Conservation (phyloP, 2,113 vertebrate species). For the Platycercus adscitus region DNA sequence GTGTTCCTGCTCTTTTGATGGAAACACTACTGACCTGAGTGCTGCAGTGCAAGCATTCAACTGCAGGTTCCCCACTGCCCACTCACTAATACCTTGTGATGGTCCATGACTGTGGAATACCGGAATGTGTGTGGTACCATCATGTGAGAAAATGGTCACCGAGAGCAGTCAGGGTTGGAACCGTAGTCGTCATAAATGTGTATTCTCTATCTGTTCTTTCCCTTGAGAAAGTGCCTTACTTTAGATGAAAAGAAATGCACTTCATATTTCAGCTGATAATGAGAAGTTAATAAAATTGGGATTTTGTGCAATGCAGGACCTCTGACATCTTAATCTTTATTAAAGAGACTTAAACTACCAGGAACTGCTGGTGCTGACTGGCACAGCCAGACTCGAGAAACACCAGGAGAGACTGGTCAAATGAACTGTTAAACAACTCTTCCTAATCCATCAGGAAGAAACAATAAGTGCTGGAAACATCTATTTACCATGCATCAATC, state of each 20-base stretch:
- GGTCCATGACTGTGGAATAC: fast-evolving
- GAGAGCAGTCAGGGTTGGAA: neutral
- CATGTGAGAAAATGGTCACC: neutral
- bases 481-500: constrained; percentile 85
- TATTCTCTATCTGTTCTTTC: constrained; percentile 4
- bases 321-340: constrained; percentile 99
- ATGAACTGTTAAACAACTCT: constrained; percentile 88
- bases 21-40: neutral
- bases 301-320: constrained; percentile 84
- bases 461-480: constrained; percentile 81
- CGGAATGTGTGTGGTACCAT: fast-evolving
- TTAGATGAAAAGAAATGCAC: constrained; percentile 62
- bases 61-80: fast-evolving
- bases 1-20: neutral
- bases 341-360: constrained; percentile 93
- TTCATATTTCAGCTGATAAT: constrained; percentile 77
- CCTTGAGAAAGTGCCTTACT: constrained; percentile 22
- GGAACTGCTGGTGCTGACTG: constrained; percentile 82
- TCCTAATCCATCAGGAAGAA: constrained; percentile 85
- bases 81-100: neutral
- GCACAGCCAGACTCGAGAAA: constrained; percentile 79
- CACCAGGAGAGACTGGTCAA: constrained; percentile 79
- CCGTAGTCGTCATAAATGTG: neutral
- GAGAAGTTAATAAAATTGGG: constrained; percentile 90
- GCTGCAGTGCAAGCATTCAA: neutral